Evolutionary conservation across 2,797 vertebrate species (phyloP), one percentile per base, ranked within the genome.

Genomic region (Arctocebus calabarensis): DNA sequence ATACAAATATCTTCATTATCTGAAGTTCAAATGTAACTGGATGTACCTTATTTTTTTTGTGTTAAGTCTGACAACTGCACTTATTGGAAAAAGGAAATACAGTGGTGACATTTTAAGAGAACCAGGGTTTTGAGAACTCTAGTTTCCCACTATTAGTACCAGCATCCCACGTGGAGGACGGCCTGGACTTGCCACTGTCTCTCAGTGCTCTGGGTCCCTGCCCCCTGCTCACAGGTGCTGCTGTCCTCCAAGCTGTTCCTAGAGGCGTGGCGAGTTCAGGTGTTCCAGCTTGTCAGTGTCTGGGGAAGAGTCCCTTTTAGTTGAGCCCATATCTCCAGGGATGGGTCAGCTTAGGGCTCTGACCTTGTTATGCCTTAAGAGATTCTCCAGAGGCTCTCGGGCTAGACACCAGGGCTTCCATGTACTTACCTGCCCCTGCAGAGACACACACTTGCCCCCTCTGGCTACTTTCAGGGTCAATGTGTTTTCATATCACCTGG

Each of bases 381-480:
- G 34, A 19, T 59, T 79, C n/a, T 89, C 13, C 62, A n/a, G 27
- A 84, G 29, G 43, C 27, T 83, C 32, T 27, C 0, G 0, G 14
- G 29, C 8, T 40, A 8, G n/a, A 32, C 23, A 16, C 10, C 3
- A 43, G 59, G 11, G 6, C 2, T 16, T 40, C 2, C 3, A 1
- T 0, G 23, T 1, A 29, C 75, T 37, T 16, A 32, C 17, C 27
- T 22, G n/a, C 29, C 20, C 27, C 22, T 9, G n/a, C 7, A 13
- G 22, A 13, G 19, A 25, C 1, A 2, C 9, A 4, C 9, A 13
- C n/a, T 34, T 9, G 20, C 4, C 3, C 8, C 5, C 9, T 43
- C 43, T 16, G 7, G 16, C 25, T n/a, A 2, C 2, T n/a, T 55
- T 79, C 77, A 23, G 7, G 16, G 32, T 5, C 10, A 17, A 43